A percentile compares a stretch with the other conserved stretches of the same genome.
Conservation (phyloP, 2,888 invertebrate genomes). For the Dryocosmus kuriphilus region DNA sequence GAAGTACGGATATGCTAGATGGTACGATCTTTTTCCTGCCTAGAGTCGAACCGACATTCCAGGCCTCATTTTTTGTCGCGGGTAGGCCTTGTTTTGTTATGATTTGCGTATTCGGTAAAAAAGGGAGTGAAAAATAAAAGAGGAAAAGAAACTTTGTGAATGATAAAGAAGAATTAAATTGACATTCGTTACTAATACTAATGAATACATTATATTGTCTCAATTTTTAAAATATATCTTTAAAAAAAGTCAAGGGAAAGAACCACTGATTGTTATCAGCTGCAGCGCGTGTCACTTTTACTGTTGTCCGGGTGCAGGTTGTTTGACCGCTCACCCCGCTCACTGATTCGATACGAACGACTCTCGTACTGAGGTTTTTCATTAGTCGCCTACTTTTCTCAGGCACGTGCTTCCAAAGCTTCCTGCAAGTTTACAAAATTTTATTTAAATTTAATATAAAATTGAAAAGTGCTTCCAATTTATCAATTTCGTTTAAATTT, state of each 20-base stretch:
- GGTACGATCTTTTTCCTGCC: constrained; percentile 1
- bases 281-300: constrained; percentile 71
- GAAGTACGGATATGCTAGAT: constrained; percentile 11
- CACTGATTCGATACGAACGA: constrained; percentile 55
- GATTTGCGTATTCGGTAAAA: not conserved
- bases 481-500: too few species aligned
- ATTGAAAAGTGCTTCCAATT: too few species aligned
- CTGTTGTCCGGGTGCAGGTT: constrained; percentile 65
- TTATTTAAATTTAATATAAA: too few species aligned
- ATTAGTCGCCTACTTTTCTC: constrained; percentile 16
- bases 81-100: not conserved
- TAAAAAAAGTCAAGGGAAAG: not conserved
- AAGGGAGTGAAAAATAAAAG: not conserved
- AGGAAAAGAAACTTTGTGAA: not conserved
- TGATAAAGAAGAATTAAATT: not conserved
- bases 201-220: too few species aligned
- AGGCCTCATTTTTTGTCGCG: not conserved
- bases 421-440: not conserved
- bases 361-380: constrained; percentile 1
- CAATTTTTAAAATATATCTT: too few species aligned
- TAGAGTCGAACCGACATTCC: constrained; percentile 1
- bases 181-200: too few species aligned
- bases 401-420: constrained; percentile 3
- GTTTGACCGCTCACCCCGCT: constrained; percentile 73
- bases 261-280: not conserved